phyloP scores from a whole-genome alignment of 1,140 invertebrate genomes.

The Palaemon carinicauda region DNA sequence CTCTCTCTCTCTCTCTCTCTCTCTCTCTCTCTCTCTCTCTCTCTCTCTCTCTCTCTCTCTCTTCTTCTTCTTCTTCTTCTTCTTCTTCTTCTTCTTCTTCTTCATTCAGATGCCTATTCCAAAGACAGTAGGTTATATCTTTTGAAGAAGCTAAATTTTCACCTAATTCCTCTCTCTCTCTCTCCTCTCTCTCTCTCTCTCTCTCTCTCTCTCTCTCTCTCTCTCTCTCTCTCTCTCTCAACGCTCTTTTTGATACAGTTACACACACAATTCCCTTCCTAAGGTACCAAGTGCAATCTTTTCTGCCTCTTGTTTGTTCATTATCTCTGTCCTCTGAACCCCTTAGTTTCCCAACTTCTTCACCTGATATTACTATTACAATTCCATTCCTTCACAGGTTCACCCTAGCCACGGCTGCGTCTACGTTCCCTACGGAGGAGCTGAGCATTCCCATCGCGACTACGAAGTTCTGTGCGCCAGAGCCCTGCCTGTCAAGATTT shows the following conservation, averaged over 20 bases:
- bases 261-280: too few species aligned
- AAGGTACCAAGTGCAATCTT: background rate
- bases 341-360: background rate
- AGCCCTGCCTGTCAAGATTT: background rate
- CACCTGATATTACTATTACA: too few species aligned
- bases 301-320: too few species aligned
- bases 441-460: conserved; percentile 32
- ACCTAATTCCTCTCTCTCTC: background rate
- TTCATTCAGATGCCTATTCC: background rate
- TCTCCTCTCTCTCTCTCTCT: background rate
- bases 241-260: too few species aligned
- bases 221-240: conserved; percentile 18
- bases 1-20: conserved; percentile 14
- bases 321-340: too few species aligned
- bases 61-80: background rate
- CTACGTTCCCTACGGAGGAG: conserved; percentile 33
- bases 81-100: background rate
- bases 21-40: background rate
- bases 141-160: background rate
- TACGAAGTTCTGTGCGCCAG: conserved; percentile 39
- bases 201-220: background rate
- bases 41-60: background rate
- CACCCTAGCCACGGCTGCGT: conserved; percentile 27
- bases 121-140: too few species aligned
- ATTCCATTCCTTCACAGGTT: background rate